These are phyloP conservation scores for Dolichotis patagonum DNA, from an alignment of 2,113 vertebrate species.

Conservation along the genomic window DNA sequence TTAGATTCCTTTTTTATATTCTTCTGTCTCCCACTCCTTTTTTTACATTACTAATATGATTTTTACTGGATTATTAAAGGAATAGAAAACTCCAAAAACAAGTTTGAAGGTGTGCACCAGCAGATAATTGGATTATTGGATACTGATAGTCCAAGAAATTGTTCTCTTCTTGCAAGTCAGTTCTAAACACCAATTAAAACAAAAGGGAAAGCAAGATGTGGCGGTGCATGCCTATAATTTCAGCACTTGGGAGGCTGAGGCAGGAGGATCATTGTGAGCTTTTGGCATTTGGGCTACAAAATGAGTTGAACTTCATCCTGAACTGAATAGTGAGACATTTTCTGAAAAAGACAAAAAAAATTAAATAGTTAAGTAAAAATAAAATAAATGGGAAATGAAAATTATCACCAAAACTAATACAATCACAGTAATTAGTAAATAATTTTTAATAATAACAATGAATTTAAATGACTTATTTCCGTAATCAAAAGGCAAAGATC, in stretches of 20 bases:
- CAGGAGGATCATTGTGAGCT: too few relatives aligned
- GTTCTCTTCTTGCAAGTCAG: not conserved
- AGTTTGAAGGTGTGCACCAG: not conserved
- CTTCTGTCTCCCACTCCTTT: not conserved
- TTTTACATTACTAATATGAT: not conserved
- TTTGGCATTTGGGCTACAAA: too few relatives aligned
- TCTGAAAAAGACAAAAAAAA: too few relatives aligned
- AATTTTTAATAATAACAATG: not conserved
- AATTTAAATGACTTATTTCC: not conserved
- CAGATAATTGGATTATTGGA: not conserved
- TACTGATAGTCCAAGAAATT: not conserved
- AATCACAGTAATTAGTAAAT: not conserved
- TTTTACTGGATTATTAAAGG: not conserved
- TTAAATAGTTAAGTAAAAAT: too few relatives aligned
- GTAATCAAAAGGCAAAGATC: not conserved
- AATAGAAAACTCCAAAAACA: not conserved
- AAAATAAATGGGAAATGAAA: not conserved
- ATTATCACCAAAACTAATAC: not conserved
- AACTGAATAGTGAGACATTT: too few relatives aligned
- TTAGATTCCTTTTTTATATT: not conserved
- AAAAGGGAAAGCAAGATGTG: too few relatives aligned
- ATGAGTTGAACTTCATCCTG: too few relatives aligned
- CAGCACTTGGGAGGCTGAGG: too few relatives aligned
- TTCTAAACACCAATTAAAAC: not conserved
- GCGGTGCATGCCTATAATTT: too few relatives aligned